Evolutionary conservation across 2,888 invertebrate genomes (phyloP).

Genomic region (Plagiodera versicolora): DNA sequence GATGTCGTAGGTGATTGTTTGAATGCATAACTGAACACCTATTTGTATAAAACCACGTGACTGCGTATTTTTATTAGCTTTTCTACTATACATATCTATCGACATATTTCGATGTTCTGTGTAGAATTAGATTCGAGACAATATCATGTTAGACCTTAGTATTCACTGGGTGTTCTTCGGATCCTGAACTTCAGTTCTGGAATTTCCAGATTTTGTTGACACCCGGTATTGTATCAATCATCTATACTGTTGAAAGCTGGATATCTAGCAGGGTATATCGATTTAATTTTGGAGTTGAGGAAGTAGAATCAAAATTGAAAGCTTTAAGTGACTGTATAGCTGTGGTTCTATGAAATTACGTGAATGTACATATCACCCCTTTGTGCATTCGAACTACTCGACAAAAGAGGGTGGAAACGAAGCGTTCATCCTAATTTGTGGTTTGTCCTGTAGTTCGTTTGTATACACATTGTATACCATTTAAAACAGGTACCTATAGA

Average conservation of each 20-base stretch:
- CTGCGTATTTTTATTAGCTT: background rate
- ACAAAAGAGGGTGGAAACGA: background rate
- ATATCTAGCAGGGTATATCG: background rate
- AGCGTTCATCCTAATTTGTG: too few species aligned
- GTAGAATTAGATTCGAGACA: background rate
- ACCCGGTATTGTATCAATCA: background rate
- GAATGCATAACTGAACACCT: background rate
- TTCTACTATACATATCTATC: background rate
- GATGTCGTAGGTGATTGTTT: background rate
- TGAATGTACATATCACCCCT: constrained; percentile 4
- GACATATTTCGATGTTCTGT: background rate
- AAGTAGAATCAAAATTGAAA: constrained; percentile 28
- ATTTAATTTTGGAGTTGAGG: constrained; percentile 4
- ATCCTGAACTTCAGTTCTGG: background rate
- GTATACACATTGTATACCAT: constrained; percentile 1
- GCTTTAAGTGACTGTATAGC: constrained; percentile 27
- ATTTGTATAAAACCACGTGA: background rate
- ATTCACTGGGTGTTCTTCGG: background rate
- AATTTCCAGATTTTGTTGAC: background rate
- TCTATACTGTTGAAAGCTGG: background rate
- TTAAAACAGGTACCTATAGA: constrained; percentile 10
- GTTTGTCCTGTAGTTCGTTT: background rate
- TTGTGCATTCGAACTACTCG: background rate
- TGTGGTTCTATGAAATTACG: constrained; percentile 11
- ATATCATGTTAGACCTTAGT: background rate